Base-by-base conservation (phyloP, 2,797 vertebrate genomes). In the Silurus aristotelis region DNA sequence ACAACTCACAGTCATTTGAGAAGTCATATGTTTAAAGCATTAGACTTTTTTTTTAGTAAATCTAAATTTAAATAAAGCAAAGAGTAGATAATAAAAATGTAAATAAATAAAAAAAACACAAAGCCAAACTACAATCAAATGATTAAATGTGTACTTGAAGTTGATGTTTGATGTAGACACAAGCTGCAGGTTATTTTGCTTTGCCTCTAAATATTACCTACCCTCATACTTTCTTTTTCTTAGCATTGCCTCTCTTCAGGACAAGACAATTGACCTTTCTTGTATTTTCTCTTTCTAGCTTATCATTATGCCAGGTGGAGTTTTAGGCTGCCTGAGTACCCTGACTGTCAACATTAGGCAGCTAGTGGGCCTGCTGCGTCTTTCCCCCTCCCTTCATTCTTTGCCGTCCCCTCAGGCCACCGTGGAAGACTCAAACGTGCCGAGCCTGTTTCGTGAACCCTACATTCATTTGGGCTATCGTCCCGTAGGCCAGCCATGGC, bases 401-500 rank as follows among this genome's bases (percentile, higher is more conserved):
- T 83, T 96, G 14, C 95, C 95, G 0, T 92, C 92, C 22, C 95
- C 96, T 90, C 92, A 95, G 0, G 92, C 96, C 85, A 98, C 97
- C 0, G 95, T 98, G 22, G 67, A 82, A 0, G 96, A 94, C 86
- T 93, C 91, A 0, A 95, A 97, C 12, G 97, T 99, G 31, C 97
- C 97, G 0, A 90, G 91, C 85, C 95, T 99, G 43, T 98, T 98
- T 91, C 94, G 95, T 0, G 97, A 99, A 93, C 97, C 97, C 0
- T 98, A 96, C 91, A 97, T 99, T 92, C 93, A 93, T 72, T 86
- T 95, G 0, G 97, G 97, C 1, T 99, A 98, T 93, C 96, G 97
- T 2, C 97, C 96, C 12, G 88, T 92, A 0, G 94, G 91, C 43
- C 97, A 96, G 81, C 91, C 95, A 84, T 98, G 97, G 97, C 94